Base-by-base conservation (phyloP, 1,140 invertebrate genomes). In the Colletes latitarsis region DNA sequence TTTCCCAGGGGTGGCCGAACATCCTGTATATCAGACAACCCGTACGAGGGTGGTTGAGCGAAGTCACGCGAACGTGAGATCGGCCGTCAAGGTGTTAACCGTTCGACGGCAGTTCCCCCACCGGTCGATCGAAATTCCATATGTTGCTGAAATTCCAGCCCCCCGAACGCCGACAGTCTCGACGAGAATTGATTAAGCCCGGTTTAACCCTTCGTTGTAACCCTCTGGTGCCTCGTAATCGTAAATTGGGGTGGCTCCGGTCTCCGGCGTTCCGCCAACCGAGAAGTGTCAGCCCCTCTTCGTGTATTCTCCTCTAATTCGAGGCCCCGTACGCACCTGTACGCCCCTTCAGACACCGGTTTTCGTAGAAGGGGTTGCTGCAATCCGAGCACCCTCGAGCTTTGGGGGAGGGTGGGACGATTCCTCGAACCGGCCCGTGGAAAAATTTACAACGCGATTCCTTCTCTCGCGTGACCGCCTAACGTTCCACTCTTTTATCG, bases 181-280 rank as follows among this genome's bases (percentile, higher is more conserved):
- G 53, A 62, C 82, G 81, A 81, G 85, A 87, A 87, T 87, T 86
- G 86, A 88, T 86, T 87, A 88, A 86, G 77, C 85, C 86, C 58
- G 82, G 86, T 84, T 88, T 88, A 88, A 84, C 86, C 87, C 87
- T 75, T 81, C 77, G 76, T 82, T 82, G 68, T 60, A 85, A 63
- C 78, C 83, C 87, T 70, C 81, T 67, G 60, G 76, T 77, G 76
- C 60, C 80, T 87, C 83, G 86, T 88, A 88, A 88, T 88, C 87
- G 87, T 88, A 88, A 88, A 86, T 88, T 85, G 72, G 80, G 73
- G 80, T 67, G 74, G 72, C 74, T 66, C 71, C 57, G 58, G 70
- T 58, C 55, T 68, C 53, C 62, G 39, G 63, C 60, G 74, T 46
- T 62, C 67, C 83, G 49, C 68, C 49, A 30, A 52, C n/a, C 30